These are phyloP conservation scores for Forbesichthys papilliferus DNA, from an alignment of 2,113 vertebrate species.

Conservation along the genomic window DNA sequence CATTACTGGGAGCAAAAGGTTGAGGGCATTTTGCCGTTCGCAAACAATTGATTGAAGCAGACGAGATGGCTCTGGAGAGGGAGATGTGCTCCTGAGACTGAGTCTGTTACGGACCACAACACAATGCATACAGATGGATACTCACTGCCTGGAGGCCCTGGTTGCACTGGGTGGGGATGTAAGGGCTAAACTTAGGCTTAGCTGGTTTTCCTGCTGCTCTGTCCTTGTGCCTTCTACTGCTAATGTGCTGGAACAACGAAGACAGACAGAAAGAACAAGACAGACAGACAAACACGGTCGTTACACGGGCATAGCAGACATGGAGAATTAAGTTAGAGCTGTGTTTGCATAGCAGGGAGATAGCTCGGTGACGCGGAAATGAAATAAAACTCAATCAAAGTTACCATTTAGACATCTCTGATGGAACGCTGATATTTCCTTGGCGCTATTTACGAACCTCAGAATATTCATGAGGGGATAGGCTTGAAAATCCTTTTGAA, in stretches of 20 bases:
- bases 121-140: constrained; percentile 20
- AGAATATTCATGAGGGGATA: constrained; percentile 44
- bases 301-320: background rate
- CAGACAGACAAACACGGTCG: background rate
- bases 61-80: constrained; percentile 25
- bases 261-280: constrained; percentile 30
- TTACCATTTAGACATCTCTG: constrained; percentile 8
- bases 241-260: constrained; percentile 85
- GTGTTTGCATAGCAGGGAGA: background rate
- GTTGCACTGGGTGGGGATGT: constrained; percentile 83
- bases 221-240: constrained; percentile 96
- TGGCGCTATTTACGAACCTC: constrained; percentile 12
- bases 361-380: constrained; percentile 31
- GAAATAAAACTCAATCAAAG: constrained; percentile 29
- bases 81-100: constrained; percentile 26
- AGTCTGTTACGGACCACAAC: constrained; percentile 19
- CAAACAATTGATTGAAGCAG: constrained; percentile 16
- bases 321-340: background rate
- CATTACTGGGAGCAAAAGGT: background rate
- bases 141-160: constrained; percentile 86
- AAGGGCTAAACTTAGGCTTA: constrained; percentile 94
- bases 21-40: constrained; percentile 7
- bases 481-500: constrained; percentile 32
- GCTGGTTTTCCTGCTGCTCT: constrained; percentile 93
- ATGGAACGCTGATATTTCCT: constrained; percentile 19